Evolutionary conservation across 2,113 vertebrate species (phyloP).

Genomic region (Neogobius melanostomus): DNA sequence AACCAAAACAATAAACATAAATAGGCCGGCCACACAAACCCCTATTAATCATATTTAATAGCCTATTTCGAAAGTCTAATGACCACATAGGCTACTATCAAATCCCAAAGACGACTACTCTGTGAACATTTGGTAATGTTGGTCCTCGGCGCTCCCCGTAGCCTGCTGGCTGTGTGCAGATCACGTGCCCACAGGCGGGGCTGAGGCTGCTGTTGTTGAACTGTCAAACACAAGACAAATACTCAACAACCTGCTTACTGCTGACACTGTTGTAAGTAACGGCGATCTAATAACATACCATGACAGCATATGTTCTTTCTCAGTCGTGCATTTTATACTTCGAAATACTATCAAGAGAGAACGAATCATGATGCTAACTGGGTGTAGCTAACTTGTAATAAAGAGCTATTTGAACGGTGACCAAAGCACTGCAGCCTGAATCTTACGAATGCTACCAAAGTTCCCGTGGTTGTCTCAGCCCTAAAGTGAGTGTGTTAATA

Average conservation of each 20-base stretch:
- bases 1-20: too few species aligned
- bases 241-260: conserved; percentile 28
- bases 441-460: background rate
- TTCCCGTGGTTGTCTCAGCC: background rate
- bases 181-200: conserved; percentile 68
- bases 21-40: too few species aligned
- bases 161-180: background rate
- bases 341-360: conserved; percentile 4
- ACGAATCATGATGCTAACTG: conserved; percentile 42
- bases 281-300: accelerated
- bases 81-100: too few species aligned
- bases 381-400: conserved; percentile 36
- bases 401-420: background rate
- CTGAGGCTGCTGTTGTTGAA: conserved; percentile 43
- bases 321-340: background rate
- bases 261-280: conserved; percentile 16
- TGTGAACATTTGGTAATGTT: conserved; percentile 4
- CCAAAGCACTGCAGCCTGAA: background rate
- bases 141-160: conserved; percentile 49
- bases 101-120: too few species aligned
- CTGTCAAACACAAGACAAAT: conserved; percentile 54
- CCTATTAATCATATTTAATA: too few species aligned
- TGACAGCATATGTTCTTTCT: background rate
- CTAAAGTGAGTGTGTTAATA: background rate
- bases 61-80: too few species aligned